Conservation (phyloP, 2,888 invertebrate genomes). For the Bruchidius siliquastri region DNA sequence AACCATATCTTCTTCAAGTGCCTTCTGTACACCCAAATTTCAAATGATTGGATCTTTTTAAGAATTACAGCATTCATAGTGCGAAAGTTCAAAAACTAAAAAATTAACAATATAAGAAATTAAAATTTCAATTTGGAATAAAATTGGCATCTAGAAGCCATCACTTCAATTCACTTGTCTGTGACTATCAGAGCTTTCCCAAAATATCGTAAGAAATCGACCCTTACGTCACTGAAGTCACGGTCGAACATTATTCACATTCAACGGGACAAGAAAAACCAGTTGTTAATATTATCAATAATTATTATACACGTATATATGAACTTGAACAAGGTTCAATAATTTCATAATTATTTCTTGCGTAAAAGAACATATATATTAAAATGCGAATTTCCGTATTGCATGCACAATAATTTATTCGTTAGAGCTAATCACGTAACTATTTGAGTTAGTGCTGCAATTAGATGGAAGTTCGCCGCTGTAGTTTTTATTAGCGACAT, state of each 20-base stretch:
- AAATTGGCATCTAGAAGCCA: no score
- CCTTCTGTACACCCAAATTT: no score
- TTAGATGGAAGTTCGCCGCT: neutral
- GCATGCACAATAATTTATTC: neutral
- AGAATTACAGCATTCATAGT: no score
- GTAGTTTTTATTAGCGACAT: neutral
- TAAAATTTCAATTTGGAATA: no score
- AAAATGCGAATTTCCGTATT: neutral
- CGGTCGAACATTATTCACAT: conserved; percentile 23
- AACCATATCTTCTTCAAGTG: no score
- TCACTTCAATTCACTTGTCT: no score
- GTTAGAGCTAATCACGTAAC: neutral
- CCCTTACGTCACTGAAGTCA: conserved; percentile 9
- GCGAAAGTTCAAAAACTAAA: no score
- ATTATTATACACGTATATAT: conserved; percentile 15
- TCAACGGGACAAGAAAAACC: conserved; percentile 30
- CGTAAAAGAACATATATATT: conserved; percentile 21
- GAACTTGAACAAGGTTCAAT: conserved; percentile 36
- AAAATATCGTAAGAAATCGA: neutral
- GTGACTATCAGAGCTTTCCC: no score
- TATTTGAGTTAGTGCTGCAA: neutral
- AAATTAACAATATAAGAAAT: no score
- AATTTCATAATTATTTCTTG: conserved; percentile 29
- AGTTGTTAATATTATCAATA: conserved; percentile 33
- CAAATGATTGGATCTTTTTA: no score